Conservation (phyloP, 1,140 invertebrate species). For the Trissolcus basalis region DNA sequence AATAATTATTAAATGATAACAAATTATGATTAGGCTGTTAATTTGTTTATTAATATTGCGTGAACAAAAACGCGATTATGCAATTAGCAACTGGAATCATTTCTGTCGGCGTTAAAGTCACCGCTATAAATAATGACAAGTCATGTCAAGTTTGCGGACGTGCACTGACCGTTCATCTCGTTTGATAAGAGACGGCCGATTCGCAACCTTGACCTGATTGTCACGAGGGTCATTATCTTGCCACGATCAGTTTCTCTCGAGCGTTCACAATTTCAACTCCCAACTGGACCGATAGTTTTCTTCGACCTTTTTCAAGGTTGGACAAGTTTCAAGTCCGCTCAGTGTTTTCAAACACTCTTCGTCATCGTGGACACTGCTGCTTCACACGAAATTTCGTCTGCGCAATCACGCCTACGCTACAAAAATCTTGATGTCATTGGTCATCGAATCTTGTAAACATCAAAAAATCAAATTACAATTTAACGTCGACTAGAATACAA, state of each 20-base stretch:
- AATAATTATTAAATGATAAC: too few species aligned
- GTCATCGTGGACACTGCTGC: conserved; percentile 19
- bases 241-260: not conserved
- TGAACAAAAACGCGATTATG: conserved; percentile 1
- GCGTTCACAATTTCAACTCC: conserved; percentile 1
- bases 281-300: too few species aligned
- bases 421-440: conserved; percentile 34
- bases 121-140: conserved; percentile 47
- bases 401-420: conserved; percentile 36
- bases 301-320: not conserved
- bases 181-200: conserved; percentile 5
- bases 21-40: too few species aligned
- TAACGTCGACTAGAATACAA: too few species aligned
- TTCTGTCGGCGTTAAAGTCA: conserved; percentile 28
- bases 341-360: conserved; percentile 27
- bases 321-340: conserved; percentile 23
- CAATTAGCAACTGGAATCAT: conserved; percentile 6
- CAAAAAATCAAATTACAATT: conserved; percentile 11
- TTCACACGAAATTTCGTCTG: conserved; percentile 32
- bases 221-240: conserved; percentile 23
- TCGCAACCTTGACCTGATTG: conserved; percentile 20
- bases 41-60: not conserved
- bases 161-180: conserved; percentile 8
- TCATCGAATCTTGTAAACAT: conserved; percentile 37
- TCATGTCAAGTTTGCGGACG: not conserved